Percentiles rank a stretch among this genome's conserved stretches.
Evolutionary conservation across 2,113 vertebrate species (phyloP).

Genomic region (Boleophthalmus pectinirostris): DNA sequence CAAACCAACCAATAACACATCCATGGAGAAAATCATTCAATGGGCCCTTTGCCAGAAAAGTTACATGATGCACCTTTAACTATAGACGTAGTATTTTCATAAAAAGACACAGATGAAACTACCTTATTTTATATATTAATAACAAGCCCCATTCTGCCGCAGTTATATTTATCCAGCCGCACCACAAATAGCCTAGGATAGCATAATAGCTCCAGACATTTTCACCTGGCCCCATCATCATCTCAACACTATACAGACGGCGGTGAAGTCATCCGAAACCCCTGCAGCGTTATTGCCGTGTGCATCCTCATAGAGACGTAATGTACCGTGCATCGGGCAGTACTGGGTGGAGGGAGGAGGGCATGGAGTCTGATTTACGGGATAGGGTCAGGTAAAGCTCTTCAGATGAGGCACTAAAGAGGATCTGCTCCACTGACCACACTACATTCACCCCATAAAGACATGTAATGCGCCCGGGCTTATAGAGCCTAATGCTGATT

Average conservation of each 20-base stretch:
- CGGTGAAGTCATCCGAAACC: background rate
- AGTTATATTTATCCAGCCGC: background rate
- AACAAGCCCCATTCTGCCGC: background rate
- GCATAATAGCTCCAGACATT: background rate
- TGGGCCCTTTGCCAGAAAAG: too few relatives aligned
- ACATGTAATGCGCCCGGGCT: background rate
- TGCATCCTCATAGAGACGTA: background rate
- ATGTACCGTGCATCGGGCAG: background rate
- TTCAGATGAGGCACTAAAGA: background rate
- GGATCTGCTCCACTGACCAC: conserved; percentile 1
- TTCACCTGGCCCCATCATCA: background rate
- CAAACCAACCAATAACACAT: too few relatives aligned
- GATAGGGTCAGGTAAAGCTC: background rate
- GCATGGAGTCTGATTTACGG: background rate
- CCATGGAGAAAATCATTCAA: too few relatives aligned
- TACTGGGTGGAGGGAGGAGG: background rate
- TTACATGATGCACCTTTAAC: too few relatives aligned
- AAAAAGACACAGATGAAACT: background rate
- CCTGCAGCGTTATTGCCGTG: background rate
- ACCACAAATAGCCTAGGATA: background rate
- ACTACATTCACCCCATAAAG: background rate
- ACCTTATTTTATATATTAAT: background rate
- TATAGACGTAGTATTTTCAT: too few relatives aligned
- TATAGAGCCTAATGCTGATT: background rate
- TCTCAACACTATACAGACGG: background rate